Percentiles rank a stretch among this genome's conserved stretches.
phyloP scores from a whole-genome alignment of 2,113 vertebrate species.

The Theristicus caerulescens region DNA sequence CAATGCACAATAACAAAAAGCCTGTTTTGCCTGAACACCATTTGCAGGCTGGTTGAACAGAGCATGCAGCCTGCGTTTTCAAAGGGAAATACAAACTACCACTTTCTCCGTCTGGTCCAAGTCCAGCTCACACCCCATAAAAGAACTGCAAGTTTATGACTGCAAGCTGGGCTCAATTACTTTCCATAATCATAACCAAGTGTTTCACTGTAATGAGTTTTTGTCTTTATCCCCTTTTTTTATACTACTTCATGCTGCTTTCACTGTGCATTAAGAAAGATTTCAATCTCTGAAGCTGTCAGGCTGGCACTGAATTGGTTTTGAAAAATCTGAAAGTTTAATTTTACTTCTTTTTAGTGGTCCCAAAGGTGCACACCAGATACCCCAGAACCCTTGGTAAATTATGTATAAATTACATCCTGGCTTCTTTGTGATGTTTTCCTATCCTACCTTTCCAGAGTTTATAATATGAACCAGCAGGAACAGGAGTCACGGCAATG shows the following conservation, averaged over 20 bases:
- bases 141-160: conserved; percentile 51
- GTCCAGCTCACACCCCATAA: conserved; percentile 58
- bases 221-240: background rate
- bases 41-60: background rate
- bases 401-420: conserved; percentile 24
- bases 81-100: conserved; percentile 36
- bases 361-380: background rate
- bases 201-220: conserved; percentile 25
- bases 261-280: background rate
- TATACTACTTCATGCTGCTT: background rate
- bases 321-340: background rate
- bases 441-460: background rate
- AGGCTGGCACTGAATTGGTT: background rate
- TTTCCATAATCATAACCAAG: conserved; percentile 59
- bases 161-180: conserved; percentile 58
- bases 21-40: background rate
- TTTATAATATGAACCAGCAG: background rate
- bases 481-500: rapidly evolving
- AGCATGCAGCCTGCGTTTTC: background rate
- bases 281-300: background rate
- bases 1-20: background rate
- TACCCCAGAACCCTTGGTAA: conserved; percentile 4
- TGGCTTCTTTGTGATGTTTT: background rate
- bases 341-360: background rate
- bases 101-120: conserved; percentile 47